These are phyloP conservation scores for Drosophila micromelanica DNA, from an alignment of 1,140 invertebrate genomes.

Conservation along the genomic window DNA sequence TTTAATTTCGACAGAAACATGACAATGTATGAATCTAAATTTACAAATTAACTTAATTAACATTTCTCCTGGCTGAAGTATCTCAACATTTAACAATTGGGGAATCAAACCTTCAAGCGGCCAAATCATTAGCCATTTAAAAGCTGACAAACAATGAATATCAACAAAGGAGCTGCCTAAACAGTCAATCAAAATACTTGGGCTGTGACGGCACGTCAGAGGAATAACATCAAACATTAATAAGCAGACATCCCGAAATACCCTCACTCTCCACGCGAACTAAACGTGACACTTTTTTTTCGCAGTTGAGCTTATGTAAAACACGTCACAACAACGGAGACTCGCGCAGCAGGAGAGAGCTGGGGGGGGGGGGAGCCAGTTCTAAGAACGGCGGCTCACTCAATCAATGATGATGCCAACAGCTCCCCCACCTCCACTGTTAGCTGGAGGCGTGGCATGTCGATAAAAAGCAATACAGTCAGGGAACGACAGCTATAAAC, in stretches of 20 bases:
- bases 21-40: no score
- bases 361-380: not conserved
- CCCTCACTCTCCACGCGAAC: not conserved
- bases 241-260: slow-evolving; percentile 16
- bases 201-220: slow-evolving; percentile 20
- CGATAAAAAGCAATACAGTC: slow-evolving; percentile 36
- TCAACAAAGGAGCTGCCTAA: slow-evolving; percentile 8
- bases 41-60: no score
- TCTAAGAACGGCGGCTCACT: slow-evolving; percentile 10
- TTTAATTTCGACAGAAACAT: no score
- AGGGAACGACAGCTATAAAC: slow-evolving; percentile 34
- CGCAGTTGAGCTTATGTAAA: slow-evolving; percentile 35
- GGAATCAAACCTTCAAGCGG: not conserved
- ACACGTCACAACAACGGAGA: slow-evolving; percentile 24
- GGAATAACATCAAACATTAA: slow-evolving; percentile 44
- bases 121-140: slow-evolving; percentile 22
- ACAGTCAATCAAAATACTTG: slow-evolving; percentile 35
- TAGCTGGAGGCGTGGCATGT: slow-evolving; percentile 11
- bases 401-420: slow-evolving; percentile 32
- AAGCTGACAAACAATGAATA: slow-evolving; percentile 17
- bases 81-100: not conserved
- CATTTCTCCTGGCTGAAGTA: no score
- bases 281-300: slow-evolving; percentile 37
- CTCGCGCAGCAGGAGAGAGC: not conserved
- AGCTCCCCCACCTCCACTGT: not conserved